Evolutionary conservation across 1,140 invertebrate species (phyloP).

Genomic region (Neuroterus valhalla): DNA sequence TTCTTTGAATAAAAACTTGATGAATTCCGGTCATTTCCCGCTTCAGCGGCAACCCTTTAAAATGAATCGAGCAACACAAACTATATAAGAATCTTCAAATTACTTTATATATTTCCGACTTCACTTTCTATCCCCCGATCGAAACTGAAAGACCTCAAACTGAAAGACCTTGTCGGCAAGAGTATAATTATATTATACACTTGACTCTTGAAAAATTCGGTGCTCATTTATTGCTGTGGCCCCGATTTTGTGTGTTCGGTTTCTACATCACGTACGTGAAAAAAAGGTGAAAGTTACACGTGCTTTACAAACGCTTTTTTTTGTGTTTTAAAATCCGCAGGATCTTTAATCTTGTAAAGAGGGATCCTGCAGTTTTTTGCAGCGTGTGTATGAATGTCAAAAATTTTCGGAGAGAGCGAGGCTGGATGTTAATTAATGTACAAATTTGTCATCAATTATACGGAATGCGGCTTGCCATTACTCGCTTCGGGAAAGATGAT

Average conservation of each 20-base stretch:
- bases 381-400: neutral
- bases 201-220: neutral
- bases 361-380: neutral
- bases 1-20: too few relatives aligned
- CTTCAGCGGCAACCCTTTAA: too few relatives aligned
- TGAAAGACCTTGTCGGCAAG: neutral
- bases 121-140: neutral
- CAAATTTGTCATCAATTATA: constrained; percentile 1
- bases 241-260: neutral
- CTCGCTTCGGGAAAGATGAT: neutral
- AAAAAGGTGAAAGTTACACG: constrained; percentile 22
- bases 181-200: neutral
- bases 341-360: neutral
- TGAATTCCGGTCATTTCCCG: too few relatives aligned
- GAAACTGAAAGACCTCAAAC: neutral
- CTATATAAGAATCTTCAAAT: too few relatives aligned
- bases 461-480: neutral
- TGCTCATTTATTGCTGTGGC: neutral
- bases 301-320: neutral
- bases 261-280: neutral
- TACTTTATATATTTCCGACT: too few relatives aligned
- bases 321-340: neutral
- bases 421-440: constrained; percentile 4
- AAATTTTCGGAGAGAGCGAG: neutral
- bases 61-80: too few relatives aligned